Conservation (phyloP, 2,797 vertebrate species). For the Hydrophis major region DNA sequence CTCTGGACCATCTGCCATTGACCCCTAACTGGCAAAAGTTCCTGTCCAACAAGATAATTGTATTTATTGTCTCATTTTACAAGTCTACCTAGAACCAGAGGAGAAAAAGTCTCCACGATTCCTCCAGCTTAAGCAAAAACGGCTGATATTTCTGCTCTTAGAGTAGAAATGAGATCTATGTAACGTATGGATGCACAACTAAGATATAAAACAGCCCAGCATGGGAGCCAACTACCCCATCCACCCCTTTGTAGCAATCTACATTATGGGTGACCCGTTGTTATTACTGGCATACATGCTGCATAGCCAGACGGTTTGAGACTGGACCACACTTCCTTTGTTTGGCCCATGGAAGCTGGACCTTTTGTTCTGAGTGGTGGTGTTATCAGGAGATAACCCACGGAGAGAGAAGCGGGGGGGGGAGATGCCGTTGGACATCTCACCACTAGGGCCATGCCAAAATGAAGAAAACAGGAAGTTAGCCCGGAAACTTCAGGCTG, state of each 20-base stretch:
- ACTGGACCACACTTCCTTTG: constrained; percentile 71
- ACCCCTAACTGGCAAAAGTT: neutral
- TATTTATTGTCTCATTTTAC: neutral
- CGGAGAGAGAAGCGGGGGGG: constrained; percentile 63
- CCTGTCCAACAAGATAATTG: neutral
- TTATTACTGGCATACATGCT: constrained; percentile 61
- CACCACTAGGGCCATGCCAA: constrained; percentile 66
- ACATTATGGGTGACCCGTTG: constrained; percentile 64
- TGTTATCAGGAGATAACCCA: constrained; percentile 75
- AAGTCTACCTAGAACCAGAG: neutral
- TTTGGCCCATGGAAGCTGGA: constrained; percentile 67
- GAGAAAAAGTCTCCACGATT: neutral
- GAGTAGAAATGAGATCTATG: neutral
- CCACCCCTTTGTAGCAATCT: constrained; percentile 22
- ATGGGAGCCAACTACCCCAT: neutral
- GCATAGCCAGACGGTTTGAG: constrained; percentile 57
- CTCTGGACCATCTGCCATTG: too few species aligned
- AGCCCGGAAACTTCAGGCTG: constrained; percentile 61
- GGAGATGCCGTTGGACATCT: constrained; percentile 67
- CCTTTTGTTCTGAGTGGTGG: constrained; percentile 72
- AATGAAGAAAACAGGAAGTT: constrained; percentile 73
- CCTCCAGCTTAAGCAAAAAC: neutral
- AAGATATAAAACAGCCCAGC: neutral
- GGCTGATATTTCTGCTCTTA: neutral
- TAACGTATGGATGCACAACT: neutral